Conservation (phyloP, 1,140 invertebrate species). For the Elymnias hypermnestra region DNA sequence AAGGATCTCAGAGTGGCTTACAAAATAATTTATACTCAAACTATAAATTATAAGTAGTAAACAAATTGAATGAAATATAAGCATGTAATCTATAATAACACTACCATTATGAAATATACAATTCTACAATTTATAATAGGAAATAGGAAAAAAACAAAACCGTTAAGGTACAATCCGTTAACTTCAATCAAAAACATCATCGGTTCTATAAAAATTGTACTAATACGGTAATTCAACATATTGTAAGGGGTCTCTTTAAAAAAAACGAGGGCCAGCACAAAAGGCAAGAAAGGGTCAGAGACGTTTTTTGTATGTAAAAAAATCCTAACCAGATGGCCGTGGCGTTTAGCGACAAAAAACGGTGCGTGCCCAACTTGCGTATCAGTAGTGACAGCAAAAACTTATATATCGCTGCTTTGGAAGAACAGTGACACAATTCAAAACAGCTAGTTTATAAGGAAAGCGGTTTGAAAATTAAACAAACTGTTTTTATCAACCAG, state of each 20-base stretch:
- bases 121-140: conserved; percentile 38
- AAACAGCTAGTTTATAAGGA: not conserved
- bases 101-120: conserved; percentile 10
- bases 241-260: conserved; percentile 60
- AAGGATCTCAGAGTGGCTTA: no score
- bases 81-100: conserved; percentile 26
- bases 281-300: conserved; percentile 74
- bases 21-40: no score
- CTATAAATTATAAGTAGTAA: no score
- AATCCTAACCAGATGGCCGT: conserved; percentile 67
- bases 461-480: not conserved
- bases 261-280: conserved; percentile 67
- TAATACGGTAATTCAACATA: conserved; percentile 74
- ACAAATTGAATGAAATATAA: no score
- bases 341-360: conserved; percentile 71
- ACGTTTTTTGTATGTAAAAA: conserved; percentile 65
- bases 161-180: conserved; percentile 71
- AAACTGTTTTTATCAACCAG: not conserved
- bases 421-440: no score
- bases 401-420: no score
- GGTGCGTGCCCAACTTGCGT: conserved; percentile 63
- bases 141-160: conserved; percentile 40
- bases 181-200: conserved; percentile 73
- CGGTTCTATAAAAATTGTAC: conserved; percentile 63
- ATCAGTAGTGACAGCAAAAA: conserved; percentile 2